Base-by-base conservation (phyloP, 2,797 vertebrate species). In the Pipistrellus pipistrellus region DNA sequence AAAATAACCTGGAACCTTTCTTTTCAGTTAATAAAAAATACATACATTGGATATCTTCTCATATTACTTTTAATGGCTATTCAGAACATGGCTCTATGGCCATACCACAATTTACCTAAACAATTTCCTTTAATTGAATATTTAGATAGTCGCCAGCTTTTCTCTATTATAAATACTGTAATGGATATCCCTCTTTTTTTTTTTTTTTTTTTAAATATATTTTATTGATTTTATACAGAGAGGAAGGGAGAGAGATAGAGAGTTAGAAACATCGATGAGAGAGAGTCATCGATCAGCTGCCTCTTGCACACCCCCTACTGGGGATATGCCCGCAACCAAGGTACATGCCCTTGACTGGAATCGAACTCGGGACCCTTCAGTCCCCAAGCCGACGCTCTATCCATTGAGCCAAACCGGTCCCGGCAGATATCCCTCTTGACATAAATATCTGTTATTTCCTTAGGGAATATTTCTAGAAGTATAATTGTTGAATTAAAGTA, bases 1-100 rank as follows among this genome's bases (percentile, higher is more conserved):
- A 38, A 80, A 92, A 83, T 38, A 82, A 73, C 44, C 12, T 46
- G 20, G 66, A 69, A 27, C 7, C 0, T 15, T 85, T 91, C 21
- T 90, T 27, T 73, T 73, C 68, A 85, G 57, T 91, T 88, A 95
- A 85, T 55, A 41, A 77, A 88, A 85, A 57, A 80, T 48, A 12
- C 53, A 57, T 30, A 46, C 4, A 18, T 10, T 35, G 12, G 78
- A 44, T 38, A 72, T 20, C 72, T 57, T 90, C 57, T 83, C 13
- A 21, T 23, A 59, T 8, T 32, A 91, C 38, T 71, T 88, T 75
- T 78, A 93, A 82, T 38, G 68, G 41, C 32, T 91, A 71, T 23
- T n/a, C 9, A 75, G 30, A 21, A 76, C 32, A 78, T 14, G 25
- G 35, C 21, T 57, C 46, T 38, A 75, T 1, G 3, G 44, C 62